Percentiles rank a stretch among this genome's conserved stretches.
These are phyloP conservation scores for Nasonia vitripennis DNA, from an alignment of 1,140 invertebrate genomes.

Conservation along the genomic window DNA sequence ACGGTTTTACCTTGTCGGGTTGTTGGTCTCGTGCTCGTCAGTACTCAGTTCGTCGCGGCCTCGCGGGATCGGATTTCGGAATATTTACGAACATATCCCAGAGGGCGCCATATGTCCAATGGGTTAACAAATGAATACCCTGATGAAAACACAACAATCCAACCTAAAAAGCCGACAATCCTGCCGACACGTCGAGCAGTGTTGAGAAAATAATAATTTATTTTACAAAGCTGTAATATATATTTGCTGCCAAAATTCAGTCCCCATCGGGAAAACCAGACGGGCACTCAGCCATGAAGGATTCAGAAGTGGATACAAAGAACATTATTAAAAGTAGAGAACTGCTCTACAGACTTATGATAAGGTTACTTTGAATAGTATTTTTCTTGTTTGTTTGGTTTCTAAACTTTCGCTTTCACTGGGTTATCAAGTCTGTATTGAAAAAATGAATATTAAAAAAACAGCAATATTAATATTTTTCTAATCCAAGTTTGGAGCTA, in stretches of 20 bases:
- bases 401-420: not conserved
- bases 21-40: too few species aligned
- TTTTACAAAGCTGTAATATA: constrained; percentile 25
- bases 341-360: constrained; percentile 89
- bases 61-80: too few species aligned
- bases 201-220: constrained; percentile 28
- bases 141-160: constrained; percentile 9
- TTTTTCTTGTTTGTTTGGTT: constrained; percentile 20
- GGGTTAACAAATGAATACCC: too few species aligned
- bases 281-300: constrained; percentile 72
- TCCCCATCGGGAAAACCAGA: constrained; percentile 49
- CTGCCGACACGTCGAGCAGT: constrained; percentile 27
- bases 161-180: constrained; percentile 1
- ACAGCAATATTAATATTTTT: too few species aligned
- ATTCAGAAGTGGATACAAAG: constrained; percentile 80
- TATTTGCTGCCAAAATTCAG: constrained; percentile 58
- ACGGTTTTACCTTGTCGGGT: not conserved
- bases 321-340: constrained; percentile 90
- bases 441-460: not conserved
- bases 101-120: too few species aligned
- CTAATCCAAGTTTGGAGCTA: too few species aligned
- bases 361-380: constrained; percentile 79
- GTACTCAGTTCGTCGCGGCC: too few species aligned
- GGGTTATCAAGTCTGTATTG: not conserved
- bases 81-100: too few species aligned